These are phyloP conservation scores for Butastur rufipennis DNA, from an alignment of 2,113 vertebrate species.

Conservation along the genomic window DNA sequence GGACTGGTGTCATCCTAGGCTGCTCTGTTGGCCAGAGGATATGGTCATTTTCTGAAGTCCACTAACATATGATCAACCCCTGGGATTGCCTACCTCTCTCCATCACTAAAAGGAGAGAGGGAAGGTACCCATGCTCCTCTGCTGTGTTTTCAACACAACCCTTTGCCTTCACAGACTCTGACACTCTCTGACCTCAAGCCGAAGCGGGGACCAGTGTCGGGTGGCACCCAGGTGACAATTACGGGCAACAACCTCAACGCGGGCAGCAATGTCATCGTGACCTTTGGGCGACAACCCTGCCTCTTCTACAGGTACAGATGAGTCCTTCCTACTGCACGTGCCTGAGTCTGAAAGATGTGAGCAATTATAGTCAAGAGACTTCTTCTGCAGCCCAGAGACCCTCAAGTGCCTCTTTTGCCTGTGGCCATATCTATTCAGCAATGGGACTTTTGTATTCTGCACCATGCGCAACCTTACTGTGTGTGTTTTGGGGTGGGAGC, in stretches of 20 bases:
- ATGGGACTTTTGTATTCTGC: background rate
- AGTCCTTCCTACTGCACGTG: background rate
- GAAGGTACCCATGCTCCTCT: background rate
- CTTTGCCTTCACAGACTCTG: conserved; percentile 78
- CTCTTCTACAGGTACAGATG: conserved; percentile 85
- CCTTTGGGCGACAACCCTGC: conserved; percentile 90
- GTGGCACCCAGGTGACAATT: conserved; percentile 95
- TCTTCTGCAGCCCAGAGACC: background rate
- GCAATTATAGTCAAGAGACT: background rate
- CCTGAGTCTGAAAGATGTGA: background rate
- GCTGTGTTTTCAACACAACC: background rate
- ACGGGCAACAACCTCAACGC: conserved; percentile 92
- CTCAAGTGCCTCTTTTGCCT: background rate
- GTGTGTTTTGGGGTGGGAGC: background rate
- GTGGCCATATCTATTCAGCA: background rate
- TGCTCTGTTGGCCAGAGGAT: background rate
- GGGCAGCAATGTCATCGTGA: conserved; percentile 92
- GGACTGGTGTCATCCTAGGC: background rate
- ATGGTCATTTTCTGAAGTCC: background rate
- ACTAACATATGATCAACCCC: background rate
- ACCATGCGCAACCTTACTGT: background rate
- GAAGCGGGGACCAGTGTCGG: conserved; percentile 87
- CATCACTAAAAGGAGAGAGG: background rate
- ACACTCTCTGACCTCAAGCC: conserved; percentile 86
- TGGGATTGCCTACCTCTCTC: background rate